Base-by-base conservation (phyloP, 2,888 invertebrate species). In the Ectemnius cavifrons region DNA sequence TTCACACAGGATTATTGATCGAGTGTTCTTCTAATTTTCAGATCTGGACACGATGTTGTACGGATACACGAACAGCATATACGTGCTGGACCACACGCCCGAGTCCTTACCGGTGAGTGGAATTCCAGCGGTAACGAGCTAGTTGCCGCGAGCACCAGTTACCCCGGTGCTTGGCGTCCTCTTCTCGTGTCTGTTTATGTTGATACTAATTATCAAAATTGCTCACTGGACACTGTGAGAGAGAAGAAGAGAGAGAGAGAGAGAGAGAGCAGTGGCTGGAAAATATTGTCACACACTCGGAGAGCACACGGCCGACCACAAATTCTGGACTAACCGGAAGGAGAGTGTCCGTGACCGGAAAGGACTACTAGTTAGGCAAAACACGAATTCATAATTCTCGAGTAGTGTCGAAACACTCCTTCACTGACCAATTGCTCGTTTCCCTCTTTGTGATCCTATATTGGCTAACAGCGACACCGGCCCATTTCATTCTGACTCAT, bases 41-140 rank as follows among this genome's bases (percentile, higher is more conserved):
- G 90, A 90, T 85, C 85, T 90, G 80, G 89, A 89, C 85, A 89
- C 88, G 72, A 89, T 90, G 90, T 84, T 90, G 70, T 90, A 90
- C 81, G 90, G 90, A 73, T 90, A 90, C 82, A 90, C 90, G 80
- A 90, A 89, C 81, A 87, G 88, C 75, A 90, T 90, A 82, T 90
- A 90, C 73, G 89, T 90, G 57, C 77, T 90, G 86, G 90, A 90
- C 80, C 90, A 90, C 72, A 88, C 89, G 60, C 89, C 90, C 8
- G 89, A 90, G 76, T 87, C 89, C n/a, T 77, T 90, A 73, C 87
- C 90, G 82, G 90, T 90, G 83, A 85, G 90, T 83, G 79, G 46
- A 69, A 75, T 75, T 73, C 70, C 45, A 62, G 49, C 20, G 13
- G 52, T 63, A 68, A 78, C 71, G 46, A 72, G 67, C 70, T 68